Conservation (phyloP, 2,113 vertebrate genomes). For the Trichechus manatus region DNA sequence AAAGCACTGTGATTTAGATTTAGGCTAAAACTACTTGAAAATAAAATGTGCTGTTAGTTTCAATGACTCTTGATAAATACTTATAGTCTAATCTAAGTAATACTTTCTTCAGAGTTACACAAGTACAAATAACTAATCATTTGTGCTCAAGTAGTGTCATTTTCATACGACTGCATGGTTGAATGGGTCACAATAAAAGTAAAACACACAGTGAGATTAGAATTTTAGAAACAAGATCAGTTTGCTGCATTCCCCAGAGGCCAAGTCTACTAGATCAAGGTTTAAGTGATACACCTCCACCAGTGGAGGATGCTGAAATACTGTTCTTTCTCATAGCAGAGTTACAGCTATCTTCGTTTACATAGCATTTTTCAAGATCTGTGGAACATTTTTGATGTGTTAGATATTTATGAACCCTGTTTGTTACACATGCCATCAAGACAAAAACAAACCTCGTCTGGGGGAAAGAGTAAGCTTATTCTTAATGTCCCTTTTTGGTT, state of each 20-base stretch:
- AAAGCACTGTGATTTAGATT: neutral
- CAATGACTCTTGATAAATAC: constrained; percentile 16
- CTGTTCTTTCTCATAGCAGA: neutral
- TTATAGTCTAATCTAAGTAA: constrained; percentile 11
- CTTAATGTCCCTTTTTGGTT: neutral
- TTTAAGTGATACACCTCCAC: neutral
- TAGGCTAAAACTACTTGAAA: constrained; percentile 13
- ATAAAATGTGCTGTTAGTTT: neutral
- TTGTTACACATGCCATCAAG: constrained; percentile 23
- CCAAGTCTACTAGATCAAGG: neutral
- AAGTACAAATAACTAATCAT: constrained; percentile 19
- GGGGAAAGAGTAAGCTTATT: neutral
- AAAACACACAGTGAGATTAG: constrained; percentile 6
- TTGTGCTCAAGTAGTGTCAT: neutral
- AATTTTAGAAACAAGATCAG: neutral
- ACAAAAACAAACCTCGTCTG: neutral
- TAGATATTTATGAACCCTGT: constrained; percentile 49
- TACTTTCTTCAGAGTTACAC: neutral
- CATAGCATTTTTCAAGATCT: constrained; percentile 10
- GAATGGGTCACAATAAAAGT: constrained; percentile 28
- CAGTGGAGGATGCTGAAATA: neutral
- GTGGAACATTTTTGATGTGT: neutral
- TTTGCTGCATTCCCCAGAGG: neutral
- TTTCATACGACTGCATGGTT: neutral
- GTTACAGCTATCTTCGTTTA: constrained; percentile 46